phyloP scores from a whole-genome alignment of 2,888 invertebrate species.

The Apamea monoglypha region DNA sequence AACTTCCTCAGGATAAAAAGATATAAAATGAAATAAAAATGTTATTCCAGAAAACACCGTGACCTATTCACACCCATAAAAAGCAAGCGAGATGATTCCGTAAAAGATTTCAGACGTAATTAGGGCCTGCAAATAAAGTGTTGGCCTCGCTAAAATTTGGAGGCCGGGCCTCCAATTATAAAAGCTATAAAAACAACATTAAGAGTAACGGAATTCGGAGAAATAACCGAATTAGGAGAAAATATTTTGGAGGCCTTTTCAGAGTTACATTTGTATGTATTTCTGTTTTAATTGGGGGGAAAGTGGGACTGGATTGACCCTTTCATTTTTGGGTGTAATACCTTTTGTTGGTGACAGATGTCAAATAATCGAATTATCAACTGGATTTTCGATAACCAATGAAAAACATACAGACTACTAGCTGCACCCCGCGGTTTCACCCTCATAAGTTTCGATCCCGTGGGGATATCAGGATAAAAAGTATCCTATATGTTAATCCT shows the following conservation, averaged over 20 bases:
- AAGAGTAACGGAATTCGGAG: constrained; percentile 32
- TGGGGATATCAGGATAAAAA: too few relatives aligned
- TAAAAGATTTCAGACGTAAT: constrained; percentile 45
- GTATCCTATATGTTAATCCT: too few relatives aligned
- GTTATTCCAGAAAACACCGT: background rate
- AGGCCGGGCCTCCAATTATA: constrained; percentile 52
- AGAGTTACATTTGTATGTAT: constrained; percentile 29
- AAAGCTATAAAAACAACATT: constrained; percentile 57
- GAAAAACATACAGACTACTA: too few relatives aligned
- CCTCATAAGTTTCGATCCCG: too few relatives aligned
- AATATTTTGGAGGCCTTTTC: constrained; percentile 27
- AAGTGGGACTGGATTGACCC: constrained; percentile 4
- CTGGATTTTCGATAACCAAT: background rate
- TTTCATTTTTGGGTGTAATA: constrained; percentile 19
- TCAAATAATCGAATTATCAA: constrained; percentile 13
- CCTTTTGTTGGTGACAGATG: constrained; percentile 9
- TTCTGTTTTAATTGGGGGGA: constrained; percentile 20
- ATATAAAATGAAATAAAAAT: background rate
- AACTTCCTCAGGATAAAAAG: background rate
- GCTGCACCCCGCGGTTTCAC: too few relatives aligned
- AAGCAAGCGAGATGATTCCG: constrained; percentile 20
- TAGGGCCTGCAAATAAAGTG: constrained; percentile 57
- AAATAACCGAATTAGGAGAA: constrained; percentile 36
- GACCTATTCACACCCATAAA: constrained; percentile 49
- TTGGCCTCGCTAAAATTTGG: constrained; percentile 40